Evolutionary conservation across 2,888 invertebrate species (phyloP), one percentile per base, ranked within the genome.

Genomic region (Perizoma affinitatum): DNA sequence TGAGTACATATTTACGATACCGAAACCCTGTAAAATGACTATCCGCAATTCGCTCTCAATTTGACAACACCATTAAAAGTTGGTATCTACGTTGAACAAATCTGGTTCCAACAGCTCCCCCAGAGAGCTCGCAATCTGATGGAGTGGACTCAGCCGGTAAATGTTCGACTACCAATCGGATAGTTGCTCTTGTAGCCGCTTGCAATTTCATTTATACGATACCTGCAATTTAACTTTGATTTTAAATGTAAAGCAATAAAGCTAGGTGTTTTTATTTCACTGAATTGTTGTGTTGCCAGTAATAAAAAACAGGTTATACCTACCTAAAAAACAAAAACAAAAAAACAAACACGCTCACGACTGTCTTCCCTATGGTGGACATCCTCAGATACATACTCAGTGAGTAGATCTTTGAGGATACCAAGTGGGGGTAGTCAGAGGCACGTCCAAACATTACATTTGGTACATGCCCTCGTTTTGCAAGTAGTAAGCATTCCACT

Each of bases 31-130:
- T 41, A 43, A 47, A 53, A 48, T 41, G 38, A 59, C 36, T 46
- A 54, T 43, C 51, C 33, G 46, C 36, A 45, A 54, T 38, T 47
- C 46, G 44, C 44, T 41, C 11, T 35, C 51, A 58, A 58, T 52
- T 52, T 52, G 46, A 58, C 58, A 52, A 47, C 41, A 41, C 45
- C 56, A 56, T 61, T 61, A 61, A 61, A 61, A 61, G 55, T 52
- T 61, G 52, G 58, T 53, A 58, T 52, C 51, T 48, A 40, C 43
- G 36, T 38, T 11, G 8, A 49, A 35, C 54, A 58, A 52, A 58
- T 58, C 58, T 52, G 43, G 58, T 44, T 45, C 10, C 40, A 49
- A 9, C 52, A 22, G 52, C 11, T 34, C 42, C 48, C 58, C 58
- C 49, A 44, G 58, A 50, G 59, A 46, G 46, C 40, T 36, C 5